These are phyloP conservation scores for Eidolon dupreanum DNA, from an alignment of 2,797 vertebrate species.

Conservation along the genomic window DNA sequence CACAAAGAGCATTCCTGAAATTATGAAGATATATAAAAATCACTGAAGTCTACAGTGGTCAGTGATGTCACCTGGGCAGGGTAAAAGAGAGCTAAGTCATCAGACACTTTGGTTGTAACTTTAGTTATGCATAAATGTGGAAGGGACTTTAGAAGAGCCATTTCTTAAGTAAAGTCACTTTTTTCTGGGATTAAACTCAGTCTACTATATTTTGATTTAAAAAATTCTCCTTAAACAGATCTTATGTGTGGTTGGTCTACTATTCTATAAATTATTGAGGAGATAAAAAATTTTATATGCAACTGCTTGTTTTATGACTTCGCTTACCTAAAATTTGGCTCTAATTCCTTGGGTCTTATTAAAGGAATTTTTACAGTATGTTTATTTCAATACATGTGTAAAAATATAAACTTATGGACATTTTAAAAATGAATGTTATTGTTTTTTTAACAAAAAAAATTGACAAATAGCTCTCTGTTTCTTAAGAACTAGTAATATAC, in stretches of 20 bases:
- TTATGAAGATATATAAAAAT: background rate
- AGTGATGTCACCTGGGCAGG: background rate
- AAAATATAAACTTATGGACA: background rate
- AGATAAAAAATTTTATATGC: background rate
- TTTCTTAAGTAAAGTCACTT: background rate
- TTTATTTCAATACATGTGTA: background rate
- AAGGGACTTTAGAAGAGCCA: background rate
- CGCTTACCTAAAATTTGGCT: background rate
- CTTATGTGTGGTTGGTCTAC: background rate
- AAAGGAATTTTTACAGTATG: background rate
- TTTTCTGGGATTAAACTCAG: background rate
- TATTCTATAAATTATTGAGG: background rate
- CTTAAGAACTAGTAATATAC: background rate
- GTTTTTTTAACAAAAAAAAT: background rate
- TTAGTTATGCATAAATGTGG: background rate
- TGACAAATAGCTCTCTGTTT: conserved; percentile 35
- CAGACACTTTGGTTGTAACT: background rate
- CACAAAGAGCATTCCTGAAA: background rate
- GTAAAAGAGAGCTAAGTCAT: background rate
- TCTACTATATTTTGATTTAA: background rate
- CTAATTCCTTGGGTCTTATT: background rate
- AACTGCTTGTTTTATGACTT: conserved; percentile 10
- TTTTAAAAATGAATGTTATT: background rate
- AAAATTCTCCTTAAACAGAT: background rate
- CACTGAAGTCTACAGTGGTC: background rate